Evolutionary conservation across 37 sponge, comb jelly and placozoan genomes (phyloP), one percentile per base, ranked within the genome.

Genomic region (Haliclona indistincta): DNA sequence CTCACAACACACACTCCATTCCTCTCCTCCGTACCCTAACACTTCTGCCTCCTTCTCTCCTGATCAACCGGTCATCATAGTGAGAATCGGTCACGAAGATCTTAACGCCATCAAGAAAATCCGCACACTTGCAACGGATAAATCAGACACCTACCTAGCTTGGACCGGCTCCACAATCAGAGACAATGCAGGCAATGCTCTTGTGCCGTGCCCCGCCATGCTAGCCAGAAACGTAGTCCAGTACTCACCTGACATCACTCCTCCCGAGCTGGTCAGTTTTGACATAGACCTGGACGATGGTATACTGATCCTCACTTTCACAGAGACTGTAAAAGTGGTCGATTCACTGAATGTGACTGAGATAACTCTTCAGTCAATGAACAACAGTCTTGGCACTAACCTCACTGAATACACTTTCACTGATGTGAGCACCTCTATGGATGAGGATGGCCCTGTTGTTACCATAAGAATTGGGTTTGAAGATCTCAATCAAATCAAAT

Each of bases 401-500:
- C 67, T 87, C 3, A 35, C 38, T 22, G n/a, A n/a, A n/a, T 85
- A 88, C 67, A 82, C 85, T 10, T 82, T 91, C 22, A 84, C 89
- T 2, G 56, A 42, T 51, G 39, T 32, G 8, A 83, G 89, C 34
- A 70, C 74, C 38, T 85, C 96, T 56, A 73, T 81, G 47, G 86
- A 84, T 60, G 73, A 51, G 42, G 96, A 95, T 47, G 80, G 77
- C 23, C 79, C 71, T 25, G 84, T 95, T 65, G 92, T 95, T 0
- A 67, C 64, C 5, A 80, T 95, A 15, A 80, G 63, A 47, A 78
- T 95, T 39, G 86, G 96, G 11, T 91, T 91, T 56, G 73, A 38
- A n/a, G 96, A 95, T 67, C 71, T 95, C 42, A 95, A 95, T 84
- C 86, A 76, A 26, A 75, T 95, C 74, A 95, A 91, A 71, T 91